Evolutionary conservation across 2,113 vertebrate genomes (phyloP).

Genomic region (Pachyramphus minor): DNA sequence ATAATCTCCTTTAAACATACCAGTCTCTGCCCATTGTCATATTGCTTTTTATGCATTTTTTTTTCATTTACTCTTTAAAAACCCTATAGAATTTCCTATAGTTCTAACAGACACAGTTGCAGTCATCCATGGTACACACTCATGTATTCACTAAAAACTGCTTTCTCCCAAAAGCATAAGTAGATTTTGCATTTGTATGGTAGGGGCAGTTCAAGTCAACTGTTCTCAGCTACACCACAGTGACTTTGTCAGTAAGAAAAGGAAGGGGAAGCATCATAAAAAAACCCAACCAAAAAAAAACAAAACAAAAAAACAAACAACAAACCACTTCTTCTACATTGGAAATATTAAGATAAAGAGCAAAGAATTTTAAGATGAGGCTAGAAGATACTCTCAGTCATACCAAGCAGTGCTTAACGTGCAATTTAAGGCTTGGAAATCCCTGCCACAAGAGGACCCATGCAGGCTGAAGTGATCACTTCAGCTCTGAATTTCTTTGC

Average conservation of each 20-base stretch:
- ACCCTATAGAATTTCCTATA: background rate
- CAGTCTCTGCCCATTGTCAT: background rate
- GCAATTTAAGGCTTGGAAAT: background rate
- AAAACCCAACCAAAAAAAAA: too few relatives aligned
- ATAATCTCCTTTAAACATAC: background rate
- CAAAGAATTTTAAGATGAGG: background rate
- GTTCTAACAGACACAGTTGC: background rate
- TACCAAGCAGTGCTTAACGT: background rate
- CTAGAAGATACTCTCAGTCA: background rate
- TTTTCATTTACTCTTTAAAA: background rate
- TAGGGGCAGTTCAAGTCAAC: background rate
- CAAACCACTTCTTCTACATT: background rate
- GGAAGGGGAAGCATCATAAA: background rate
- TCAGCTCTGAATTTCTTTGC: background rate
- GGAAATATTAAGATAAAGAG: background rate
- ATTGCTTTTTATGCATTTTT: background rate
- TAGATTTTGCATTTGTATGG: background rate
- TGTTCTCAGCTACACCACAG: background rate
- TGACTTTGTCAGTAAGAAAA: background rate
- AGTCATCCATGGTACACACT: background rate
- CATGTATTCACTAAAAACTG: background rate
- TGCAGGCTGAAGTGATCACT: rapidly evolving
- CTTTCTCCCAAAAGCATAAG: background rate
- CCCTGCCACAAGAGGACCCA: background rate
- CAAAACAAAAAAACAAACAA: background rate